Base-by-base conservation (phyloP, 2,888 invertebrate species). In the Andrena haemorrhoa region DNA sequence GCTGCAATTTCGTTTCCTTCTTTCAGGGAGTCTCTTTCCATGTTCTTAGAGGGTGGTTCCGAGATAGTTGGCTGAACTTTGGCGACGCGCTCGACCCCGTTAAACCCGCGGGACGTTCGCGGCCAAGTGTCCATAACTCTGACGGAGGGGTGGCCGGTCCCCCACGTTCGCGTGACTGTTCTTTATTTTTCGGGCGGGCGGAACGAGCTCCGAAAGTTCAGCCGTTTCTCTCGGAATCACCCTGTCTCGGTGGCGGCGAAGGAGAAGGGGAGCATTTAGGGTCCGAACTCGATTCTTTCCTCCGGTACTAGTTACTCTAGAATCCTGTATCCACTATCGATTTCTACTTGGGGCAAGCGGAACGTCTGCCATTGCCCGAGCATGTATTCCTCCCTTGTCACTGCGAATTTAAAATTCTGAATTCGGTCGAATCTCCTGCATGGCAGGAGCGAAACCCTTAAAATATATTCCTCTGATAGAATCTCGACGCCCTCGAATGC, bases 1-100 rank as follows among this genome's bases (percentile, higher is more conserved):
- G 98, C 98, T 98, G 95, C n/a, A 82, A 84, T 61, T 79, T 80
- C 20, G 70, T 71, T 70, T 70, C 68, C 23, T 68, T 63, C 41
- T 61, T 75, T 53, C 29, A 60, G 61, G 61, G 47, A 66, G 60
- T 56, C 60, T 61, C 31, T 49, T 31, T 29, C 31, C 29, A 20
- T 29, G 41, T 70, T 31, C 20, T 68, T 68, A 68, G 53, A 49
- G 53, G 53, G 68, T 53, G 68, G 49, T 68, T 68, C 68, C 53
- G 68, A 56, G 56, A 69, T 56, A 56, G 26, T 35, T 69, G 56
- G 53, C 68, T 23, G 53, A 69, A 69, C 68, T 69, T 69, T 29
- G 35, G 56, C 35, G 49, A 31, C 29, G 68, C 33, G 51, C 31
- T 31, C 35, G 53, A 35, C 20, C 29, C 33, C 4, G n/a, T 16